Percentiles rank a stretch among this genome's conserved stretches.
Evolutionary conservation across 2,888 invertebrate genomes (phyloP).

Genomic region (Eutolmus rufibarbis): DNA sequence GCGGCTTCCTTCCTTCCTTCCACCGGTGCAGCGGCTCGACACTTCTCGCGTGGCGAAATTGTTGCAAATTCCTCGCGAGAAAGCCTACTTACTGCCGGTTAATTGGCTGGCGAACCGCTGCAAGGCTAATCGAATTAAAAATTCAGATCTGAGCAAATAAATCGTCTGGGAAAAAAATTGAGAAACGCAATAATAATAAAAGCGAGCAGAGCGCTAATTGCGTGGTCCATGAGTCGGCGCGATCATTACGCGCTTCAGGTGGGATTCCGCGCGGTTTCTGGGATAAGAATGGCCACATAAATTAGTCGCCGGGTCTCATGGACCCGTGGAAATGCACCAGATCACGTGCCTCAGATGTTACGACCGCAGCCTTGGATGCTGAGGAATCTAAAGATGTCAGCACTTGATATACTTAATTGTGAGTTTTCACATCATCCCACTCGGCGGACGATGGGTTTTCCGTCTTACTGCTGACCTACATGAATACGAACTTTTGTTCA

Average conservation of each 20-base stretch:
- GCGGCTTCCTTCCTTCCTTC: background rate
- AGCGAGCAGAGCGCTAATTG: background rate
- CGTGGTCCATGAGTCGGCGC: background rate
- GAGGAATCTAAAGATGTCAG: background rate
- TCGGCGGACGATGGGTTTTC: background rate
- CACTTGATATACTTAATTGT: background rate
- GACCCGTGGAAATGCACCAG: background rate
- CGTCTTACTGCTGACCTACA: background rate
- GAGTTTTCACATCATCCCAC: background rate
- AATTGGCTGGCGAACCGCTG: background rate
- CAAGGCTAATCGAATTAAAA: background rate
- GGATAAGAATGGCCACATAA: background rate
- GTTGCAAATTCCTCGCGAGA: background rate
- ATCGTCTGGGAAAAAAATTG: background rate
- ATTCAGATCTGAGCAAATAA: background rate
- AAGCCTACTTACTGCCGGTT: background rate
- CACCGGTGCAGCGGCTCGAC: background rate
- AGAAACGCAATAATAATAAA: background rate
- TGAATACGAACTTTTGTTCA: background rate
- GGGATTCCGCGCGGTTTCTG: background rate
- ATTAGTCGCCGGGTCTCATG: background rate
- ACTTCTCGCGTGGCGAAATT: background rate
- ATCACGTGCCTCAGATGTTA: background rate
- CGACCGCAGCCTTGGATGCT: background rate
- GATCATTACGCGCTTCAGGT: background rate